Base-by-base conservation (phyloP, 2,113 vertebrate genomes). In the Cheilinus undulatus region DNA sequence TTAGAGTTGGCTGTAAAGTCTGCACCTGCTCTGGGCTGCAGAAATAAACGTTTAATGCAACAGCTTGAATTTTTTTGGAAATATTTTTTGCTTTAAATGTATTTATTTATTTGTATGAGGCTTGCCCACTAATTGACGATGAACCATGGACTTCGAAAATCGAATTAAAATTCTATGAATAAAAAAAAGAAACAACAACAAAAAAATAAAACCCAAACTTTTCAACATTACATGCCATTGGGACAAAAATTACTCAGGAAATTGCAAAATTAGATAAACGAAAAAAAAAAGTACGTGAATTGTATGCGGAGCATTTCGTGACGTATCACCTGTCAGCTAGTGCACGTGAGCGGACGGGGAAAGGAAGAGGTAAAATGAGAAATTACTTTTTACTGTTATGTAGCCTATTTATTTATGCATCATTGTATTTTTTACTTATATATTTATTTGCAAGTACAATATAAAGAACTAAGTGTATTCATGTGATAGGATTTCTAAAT, bases 1-100 rank as follows among this genome's bases (percentile, higher is more conserved):
- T 62, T 62, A 51, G 48, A 56, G 51, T 20, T 20, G 10, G 34
- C 36, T n/a, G 20, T 49, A 26, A 80, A 67, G 28, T 56, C 52
- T 73, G 61, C 77, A 85, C 80, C 80, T 86, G 84, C 61, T 74
- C 58, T 49, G 5, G 57, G 10, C 5, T 12, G 42, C 38, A 78
- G 22, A 64, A 36, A 69, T 61, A 19, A 19, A 73, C 8, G 0
- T 17, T 30, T 62, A 28, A 56, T 36, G 28, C 19, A 19, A 22
- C 24, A 56, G 48, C 50, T 32, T 10, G 26, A 28, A 63, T 26
- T 3, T 11, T 28, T 24, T 10, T 36, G 13, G 34, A 11, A 11
- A 12, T 8, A 3, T 36, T 36, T 36, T 5, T 5, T 32, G 3
- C 13, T 11, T 60, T 4, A 8, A 38, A 6, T 40, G 12, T 8